Conservation (phyloP, 2,888 invertebrate genomes). For the Lampropteryx suffumata region DNA sequence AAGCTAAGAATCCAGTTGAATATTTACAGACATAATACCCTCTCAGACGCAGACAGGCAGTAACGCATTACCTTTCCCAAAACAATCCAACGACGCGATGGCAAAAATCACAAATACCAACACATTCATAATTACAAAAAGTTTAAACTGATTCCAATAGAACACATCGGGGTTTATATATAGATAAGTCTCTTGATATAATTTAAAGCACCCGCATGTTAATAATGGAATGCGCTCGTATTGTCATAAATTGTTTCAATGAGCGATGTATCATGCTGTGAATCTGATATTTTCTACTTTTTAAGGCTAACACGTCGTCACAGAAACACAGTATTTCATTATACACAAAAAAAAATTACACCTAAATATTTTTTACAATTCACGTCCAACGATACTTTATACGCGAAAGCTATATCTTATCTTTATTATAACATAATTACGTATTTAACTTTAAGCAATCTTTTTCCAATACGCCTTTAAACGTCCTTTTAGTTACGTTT, state of each 20-base stretch:
- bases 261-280: constrained; percentile 8
- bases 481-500: neutral
- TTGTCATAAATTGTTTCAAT: constrained; percentile 9
- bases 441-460: neutral
- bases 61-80: constrained; percentile 14
- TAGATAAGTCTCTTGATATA: constrained; percentile 36
- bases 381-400: too few relatives aligned
- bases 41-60: too few relatives aligned
- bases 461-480: constrained; percentile 1
- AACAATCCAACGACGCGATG: constrained; percentile 7
- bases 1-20: too few relatives aligned
- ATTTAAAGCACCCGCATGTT: constrained; percentile 58
- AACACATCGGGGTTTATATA: constrained; percentile 15
- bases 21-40: too few relatives aligned
- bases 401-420: too few relatives aligned
- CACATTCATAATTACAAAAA: constrained; percentile 12
- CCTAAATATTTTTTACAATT: too few relatives aligned
- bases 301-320: too few relatives aligned
- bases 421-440: too few relatives aligned
- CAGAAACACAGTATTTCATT: too few relatives aligned
- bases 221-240: constrained; percentile 14
- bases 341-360: too few relatives aligned
- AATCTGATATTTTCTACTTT: constrained; percentile 5
- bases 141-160: constrained; percentile 1
- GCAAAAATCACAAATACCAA: constrained; percentile 10